Evolutionary conservation across 30 jellyfish, hydroid and myxozoan species (phyloP), one percentile per base, ranked within the genome.

Genomic region (Turritopsis rubra): DNA sequence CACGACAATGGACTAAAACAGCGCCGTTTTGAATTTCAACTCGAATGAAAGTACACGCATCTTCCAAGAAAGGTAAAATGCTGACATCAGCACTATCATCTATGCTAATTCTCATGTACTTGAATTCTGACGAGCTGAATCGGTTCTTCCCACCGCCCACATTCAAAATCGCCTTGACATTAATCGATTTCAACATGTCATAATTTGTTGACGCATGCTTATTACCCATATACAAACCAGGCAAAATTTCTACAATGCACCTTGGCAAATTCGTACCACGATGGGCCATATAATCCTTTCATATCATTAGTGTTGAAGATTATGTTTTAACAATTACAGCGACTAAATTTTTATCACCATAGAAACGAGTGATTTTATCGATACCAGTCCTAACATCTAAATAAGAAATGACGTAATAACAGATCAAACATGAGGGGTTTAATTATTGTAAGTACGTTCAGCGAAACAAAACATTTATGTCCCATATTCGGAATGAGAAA

Each of bases 1-100:
- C 96, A 71, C 84, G 81, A 81, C 96, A 83, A 74, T 89, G 92
- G 28, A 84, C 89, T 70, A 89, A 85, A 66, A 89, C 93, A 28
- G 89, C 70, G 18, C 91, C 91, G 66, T 28, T 26, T 52, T 31
- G 31, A 21, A 88, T 18, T 4, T 65, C 78, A 16, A 53, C 73
- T 17, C n/a, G 41, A 9, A 88, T 73, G 73, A 60, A 88, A 18
- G 65, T 74, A 1, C 71, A 22, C n/a, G 86, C 90, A 22, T 88
- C 91, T 28, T 76, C 87, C 26, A 88, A 78, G 53, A 60, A 71
- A 54, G 31, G 85, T 30, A 65, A 73, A 22, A 88, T 88, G 22
- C 73, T 25, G 65, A 88, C 83, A 26, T 84, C 88, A 52, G 88
- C 88, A 16, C 26, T 27, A 65, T 88, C 96, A 21, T 29, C 83